These are phyloP conservation scores for Aphis gossypii DNA, from an alignment of 1,140 invertebrate genomes.

Conservation along the genomic window DNA sequence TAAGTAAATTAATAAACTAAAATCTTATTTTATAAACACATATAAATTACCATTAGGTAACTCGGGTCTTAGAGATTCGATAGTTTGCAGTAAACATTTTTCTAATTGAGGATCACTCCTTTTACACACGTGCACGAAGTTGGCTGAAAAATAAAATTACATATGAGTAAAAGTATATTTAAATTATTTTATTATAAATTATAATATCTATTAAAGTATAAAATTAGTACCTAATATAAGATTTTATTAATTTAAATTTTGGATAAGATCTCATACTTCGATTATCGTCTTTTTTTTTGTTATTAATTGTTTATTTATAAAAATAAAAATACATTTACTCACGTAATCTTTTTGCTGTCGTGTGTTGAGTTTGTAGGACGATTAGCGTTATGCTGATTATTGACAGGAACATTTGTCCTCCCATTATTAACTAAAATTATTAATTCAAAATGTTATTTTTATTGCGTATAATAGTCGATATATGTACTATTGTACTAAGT, in stretches of 20 bases:
- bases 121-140: conserved; percentile 71
- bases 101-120: conserved; percentile 68
- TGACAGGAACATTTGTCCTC: conserved; percentile 1
- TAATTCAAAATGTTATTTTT: not conserved
- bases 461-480: not conserved
- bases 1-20: not conserved
- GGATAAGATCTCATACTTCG: not conserved
- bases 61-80: conserved; percentile 69
- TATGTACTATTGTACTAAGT: too few species aligned
- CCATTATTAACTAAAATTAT: conserved; percentile 42
- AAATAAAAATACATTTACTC: not conserved
- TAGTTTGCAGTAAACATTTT: conserved; percentile 68
- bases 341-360: conserved; percentile 50
- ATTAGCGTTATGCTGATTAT: conserved; percentile 27
- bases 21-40: not conserved
- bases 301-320: not conserved
- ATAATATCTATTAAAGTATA: too few species aligned
- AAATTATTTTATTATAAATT: not conserved
- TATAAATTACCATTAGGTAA: conserved; percentile 67
- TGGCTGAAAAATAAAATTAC: conserved; percentile 65
- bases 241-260: not conserved
- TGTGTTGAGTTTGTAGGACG: conserved; percentile 3
- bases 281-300: not conserved
- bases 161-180: not conserved
- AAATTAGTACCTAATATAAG: not conserved